Conservation (phyloP, 35 echinoderm and acorn worm species). For the Strongylocentrotus purpuratus region DNA sequence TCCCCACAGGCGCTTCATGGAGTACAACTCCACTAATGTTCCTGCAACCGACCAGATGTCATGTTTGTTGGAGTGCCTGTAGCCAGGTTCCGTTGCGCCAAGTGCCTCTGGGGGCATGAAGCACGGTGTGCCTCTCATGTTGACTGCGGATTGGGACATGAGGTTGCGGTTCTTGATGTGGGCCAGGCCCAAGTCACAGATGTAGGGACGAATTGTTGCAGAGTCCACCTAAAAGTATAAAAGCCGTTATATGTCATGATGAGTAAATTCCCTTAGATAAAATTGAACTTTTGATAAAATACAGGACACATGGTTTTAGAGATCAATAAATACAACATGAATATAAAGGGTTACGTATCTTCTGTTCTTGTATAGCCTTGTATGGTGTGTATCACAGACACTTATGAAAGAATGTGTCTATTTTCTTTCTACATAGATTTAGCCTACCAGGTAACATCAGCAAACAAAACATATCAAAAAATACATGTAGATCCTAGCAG, state of each 20-base stretch:
- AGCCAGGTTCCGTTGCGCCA: not conserved
- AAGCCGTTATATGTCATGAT: not conserved
- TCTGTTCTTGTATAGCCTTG: no score
- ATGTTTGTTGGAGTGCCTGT: constrained; percentile 9
- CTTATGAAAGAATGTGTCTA: no score
- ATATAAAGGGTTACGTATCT: no score
- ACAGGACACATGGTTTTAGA: no score
- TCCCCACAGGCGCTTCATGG: constrained; percentile 29
- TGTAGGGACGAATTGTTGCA: not conserved
- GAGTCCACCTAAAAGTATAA: not conserved
- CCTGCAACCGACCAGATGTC: constrained; percentile 38
- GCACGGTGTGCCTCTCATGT: constrained; percentile 36
- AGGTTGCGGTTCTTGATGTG: constrained; percentile 49
- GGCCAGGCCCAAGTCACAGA: constrained; percentile 41
- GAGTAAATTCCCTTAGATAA: no score
- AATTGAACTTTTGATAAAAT: no score
- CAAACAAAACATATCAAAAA: no score
- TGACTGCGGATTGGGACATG: constrained; percentile 33
- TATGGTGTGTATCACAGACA: no score
- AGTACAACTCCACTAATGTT: not conserved
- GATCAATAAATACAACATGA: no score
- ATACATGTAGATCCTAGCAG: no score
- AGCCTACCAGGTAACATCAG: no score
- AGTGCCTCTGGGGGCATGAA: constrained; percentile 34
- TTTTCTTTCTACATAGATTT: no score